Percentiles rank a stretch among this genome's conserved stretches.
phyloP scores from a whole-genome alignment of 2,888 invertebrate genomes.

The Cheilosia pagana region DNA sequence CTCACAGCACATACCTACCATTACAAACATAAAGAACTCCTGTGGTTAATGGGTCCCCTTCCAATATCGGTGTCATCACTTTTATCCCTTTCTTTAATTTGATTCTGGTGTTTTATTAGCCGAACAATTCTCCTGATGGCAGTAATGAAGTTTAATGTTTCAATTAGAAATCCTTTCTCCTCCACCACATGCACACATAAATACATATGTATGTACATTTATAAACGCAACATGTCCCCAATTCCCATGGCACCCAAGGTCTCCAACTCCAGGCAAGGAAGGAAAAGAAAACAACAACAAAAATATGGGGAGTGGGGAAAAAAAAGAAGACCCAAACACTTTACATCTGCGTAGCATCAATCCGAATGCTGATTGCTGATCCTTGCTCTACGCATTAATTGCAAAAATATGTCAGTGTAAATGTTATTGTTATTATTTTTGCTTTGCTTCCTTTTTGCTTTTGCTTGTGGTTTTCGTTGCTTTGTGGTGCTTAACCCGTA shows the following conservation, averaged over 20 bases:
- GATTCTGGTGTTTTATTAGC: conserved; percentile 71
- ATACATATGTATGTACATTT: background rate
- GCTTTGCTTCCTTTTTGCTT: conserved; percentile 10
- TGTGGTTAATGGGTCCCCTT: conserved; percentile 42
- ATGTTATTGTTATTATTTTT: conserved; percentile 54
- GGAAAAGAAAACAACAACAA: conserved; percentile 23
- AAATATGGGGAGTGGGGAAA: conserved; percentile 13
- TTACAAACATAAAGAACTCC: conserved; percentile 40
- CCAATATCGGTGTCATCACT: conserved; percentile 51
- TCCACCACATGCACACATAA: conserved; percentile 5
- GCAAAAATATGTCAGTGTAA: conserved; percentile 73
- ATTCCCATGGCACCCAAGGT: conserved; percentile 14
- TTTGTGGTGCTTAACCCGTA: conserved; percentile 17
- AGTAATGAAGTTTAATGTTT: conserved; percentile 81
- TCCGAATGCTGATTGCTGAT: conserved; percentile 68
- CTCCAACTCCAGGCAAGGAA: conserved; percentile 22
- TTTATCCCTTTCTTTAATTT: conserved; percentile 70
- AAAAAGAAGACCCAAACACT: conserved; percentile 34
- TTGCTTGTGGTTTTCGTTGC: conserved; percentile 56
- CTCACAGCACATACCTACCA: conserved; percentile 1
- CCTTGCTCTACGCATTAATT: conserved; percentile 72
- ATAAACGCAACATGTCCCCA: conserved; percentile 17
- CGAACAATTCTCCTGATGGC: conserved; percentile 77
- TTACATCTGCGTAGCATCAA: conserved; percentile 69
- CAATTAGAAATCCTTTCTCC: conserved; percentile 79